These are phyloP conservation scores for Melipona beecheii DNA, from an alignment of 2,888 invertebrate genomes.

Conservation along the genomic window DNA sequence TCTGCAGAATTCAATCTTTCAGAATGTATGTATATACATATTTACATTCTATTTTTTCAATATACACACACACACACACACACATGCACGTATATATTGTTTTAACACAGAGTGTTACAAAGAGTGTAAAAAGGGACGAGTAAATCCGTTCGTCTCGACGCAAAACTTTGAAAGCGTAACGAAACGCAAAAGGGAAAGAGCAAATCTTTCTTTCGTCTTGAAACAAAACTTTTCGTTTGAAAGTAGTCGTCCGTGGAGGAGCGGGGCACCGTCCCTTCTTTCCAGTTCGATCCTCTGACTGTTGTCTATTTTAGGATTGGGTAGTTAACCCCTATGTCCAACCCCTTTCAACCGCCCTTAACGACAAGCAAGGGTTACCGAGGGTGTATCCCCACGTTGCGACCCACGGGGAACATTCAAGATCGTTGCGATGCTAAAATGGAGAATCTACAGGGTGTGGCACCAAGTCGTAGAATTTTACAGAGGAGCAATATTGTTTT, in stretches of 20 bases:
- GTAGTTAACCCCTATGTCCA: constrained; percentile 47
- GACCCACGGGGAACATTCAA: neutral
- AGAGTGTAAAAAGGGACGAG: no score
- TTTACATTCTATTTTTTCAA: no score
- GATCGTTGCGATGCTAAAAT: constrained; percentile 20
- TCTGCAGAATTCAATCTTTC: no score
- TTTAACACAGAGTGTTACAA: no score
- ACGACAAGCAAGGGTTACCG: constrained; percentile 17
- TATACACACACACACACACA: no score
- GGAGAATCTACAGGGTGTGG: constrained; percentile 6
- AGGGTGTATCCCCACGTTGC: constrained; percentile 30
- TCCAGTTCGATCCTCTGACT: constrained; percentile 20
- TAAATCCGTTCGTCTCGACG: no score
- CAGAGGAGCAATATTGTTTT: neutral
- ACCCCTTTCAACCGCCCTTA: constrained; percentile 33
- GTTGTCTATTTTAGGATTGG: constrained; percentile 42
- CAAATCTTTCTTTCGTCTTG: neutral
- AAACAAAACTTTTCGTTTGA: neutral
- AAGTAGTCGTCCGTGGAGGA: neutral
- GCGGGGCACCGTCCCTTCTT: neutral
- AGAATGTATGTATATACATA: no score
- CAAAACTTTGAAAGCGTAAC: no score
- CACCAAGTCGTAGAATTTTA: neutral
- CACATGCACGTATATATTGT: no score
- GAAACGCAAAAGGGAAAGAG: neutral